Evolutionary conservation across 2,888 invertebrate species (phyloP), one percentile per base, ranked within the genome.

Genomic region (Cosmopolites sordidus): DNA sequence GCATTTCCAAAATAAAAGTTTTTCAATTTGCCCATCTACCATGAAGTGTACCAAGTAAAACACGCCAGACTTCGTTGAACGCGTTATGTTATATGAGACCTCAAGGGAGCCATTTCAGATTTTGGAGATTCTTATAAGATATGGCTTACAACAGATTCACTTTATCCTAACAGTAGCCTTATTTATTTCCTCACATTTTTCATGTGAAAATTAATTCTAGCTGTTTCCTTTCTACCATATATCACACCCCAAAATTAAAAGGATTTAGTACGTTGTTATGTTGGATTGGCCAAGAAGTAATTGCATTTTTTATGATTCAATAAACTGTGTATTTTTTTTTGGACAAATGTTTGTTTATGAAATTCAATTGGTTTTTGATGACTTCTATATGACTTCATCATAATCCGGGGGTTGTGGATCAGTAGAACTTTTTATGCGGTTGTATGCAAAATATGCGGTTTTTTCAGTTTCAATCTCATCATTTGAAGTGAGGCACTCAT

Each of bases 61-160:
- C 48, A 52, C 56, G 46, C 56, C 54, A 61, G 60, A 66, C 63
- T 62, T 65, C 66, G 61, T 60, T 62, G 62, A 62, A 62, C 61
- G 63, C 63, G 65, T 66, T 68, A 60, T 68, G 66, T 70, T 69
- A 69, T 70, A 68, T 68, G 64, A 64, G 62, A 48, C 56, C 64
- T 63, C 70, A 45, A 51, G 58, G 54, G 68, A 57, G 66, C 61
- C 58, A 58, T 65, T 65, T 50, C 53, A 40, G 63, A 56, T 51
- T 63, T 62, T 61, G 59, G 58, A 60, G 55, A 61, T 63, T 62
- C 60, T 60, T 56, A 49, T 48, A 60, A 60, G 59, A 54, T 53
- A 40, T 57, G 56, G 56, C 56, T 60, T 60, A 60, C 58, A 58
- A 58, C 59, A 60, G 59, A 60, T 63, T 63, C 58, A 62, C 62